A percentile compares a stretch with the other conserved stretches of the same genome.
These are phyloP conservation scores for Salvelinus namaycush DNA, from an alignment of 2,113 vertebrate genomes.

Conservation along the genomic window DNA sequence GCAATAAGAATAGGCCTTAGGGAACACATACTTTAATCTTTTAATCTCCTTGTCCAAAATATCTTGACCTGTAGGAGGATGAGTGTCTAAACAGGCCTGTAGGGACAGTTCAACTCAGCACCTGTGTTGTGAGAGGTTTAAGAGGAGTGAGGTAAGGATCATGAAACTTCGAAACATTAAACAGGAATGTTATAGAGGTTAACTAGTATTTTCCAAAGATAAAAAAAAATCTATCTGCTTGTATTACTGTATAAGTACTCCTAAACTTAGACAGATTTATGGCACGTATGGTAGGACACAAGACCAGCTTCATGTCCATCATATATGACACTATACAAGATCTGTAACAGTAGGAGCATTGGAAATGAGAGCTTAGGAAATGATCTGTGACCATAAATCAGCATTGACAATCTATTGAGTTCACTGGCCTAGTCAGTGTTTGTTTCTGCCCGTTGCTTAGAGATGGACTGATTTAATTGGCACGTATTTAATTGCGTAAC, in stretches of 20 bases:
- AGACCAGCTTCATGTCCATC: too few species aligned
- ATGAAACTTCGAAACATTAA: background rate
- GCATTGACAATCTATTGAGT: background rate
- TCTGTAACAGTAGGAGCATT: background rate
- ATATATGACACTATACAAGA: background rate
- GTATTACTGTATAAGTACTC: background rate
- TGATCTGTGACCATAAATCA: background rate
- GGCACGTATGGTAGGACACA: background rate
- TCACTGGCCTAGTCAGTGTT: background rate
- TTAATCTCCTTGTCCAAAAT: background rate
- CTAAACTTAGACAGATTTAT: background rate
- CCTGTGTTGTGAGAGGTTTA: too few species aligned
- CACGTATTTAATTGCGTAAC: too few species aligned
- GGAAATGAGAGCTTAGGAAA: background rate
- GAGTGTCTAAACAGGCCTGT: background rate
- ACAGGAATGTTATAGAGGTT: background rate
- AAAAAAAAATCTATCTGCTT: background rate
- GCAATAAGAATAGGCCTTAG: slow-evolving; percentile 8
- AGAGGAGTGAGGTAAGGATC: background rate
- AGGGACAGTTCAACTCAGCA: background rate
- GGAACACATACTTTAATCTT: background rate
- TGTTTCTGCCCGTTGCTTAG: background rate
- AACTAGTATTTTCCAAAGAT: background rate
- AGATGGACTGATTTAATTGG: background rate
- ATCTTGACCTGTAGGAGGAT: background rate